Conservation (phyloP, 2,113 vertebrate genomes). For the Mystacornis crossleyi region DNA sequence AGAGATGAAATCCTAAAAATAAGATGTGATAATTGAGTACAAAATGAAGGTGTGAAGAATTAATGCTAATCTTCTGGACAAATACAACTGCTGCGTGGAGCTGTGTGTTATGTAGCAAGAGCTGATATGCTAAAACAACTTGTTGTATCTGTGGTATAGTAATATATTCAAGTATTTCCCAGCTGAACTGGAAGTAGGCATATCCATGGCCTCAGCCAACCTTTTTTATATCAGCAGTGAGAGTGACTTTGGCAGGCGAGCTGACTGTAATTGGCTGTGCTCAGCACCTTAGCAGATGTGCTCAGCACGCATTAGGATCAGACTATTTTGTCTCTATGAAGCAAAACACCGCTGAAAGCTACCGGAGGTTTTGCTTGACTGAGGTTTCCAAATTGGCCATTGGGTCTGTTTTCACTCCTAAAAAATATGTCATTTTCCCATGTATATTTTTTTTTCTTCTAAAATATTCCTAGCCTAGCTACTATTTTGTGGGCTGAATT, state of each 20-base stretch:
- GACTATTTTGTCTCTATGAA: neutral
- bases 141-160: neutral
- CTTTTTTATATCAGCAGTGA: neutral
- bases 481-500: neutral
- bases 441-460: neutral
- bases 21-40: neutral
- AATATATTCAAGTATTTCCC: neutral
- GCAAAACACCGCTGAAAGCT: neutral
- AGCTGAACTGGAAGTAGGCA: neutral
- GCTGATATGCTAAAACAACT: neutral
- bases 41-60: neutral
- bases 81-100: neutral
- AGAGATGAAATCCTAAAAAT: neutral
- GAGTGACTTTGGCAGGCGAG: neutral
- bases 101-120: neutral
- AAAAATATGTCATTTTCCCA: neutral
- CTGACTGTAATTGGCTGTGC: neutral
- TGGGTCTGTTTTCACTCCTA: neutral
- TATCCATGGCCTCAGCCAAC: neutral
- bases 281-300: conserved; percentile 27
- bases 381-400: neutral
- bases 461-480: neutral
- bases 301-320: neutral
- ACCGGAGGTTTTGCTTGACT: neutral
- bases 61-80: neutral